These are phyloP conservation scores for Diabrotica undecimpunctata DNA, from an alignment of 1,140 invertebrate genomes.

Conservation along the genomic window DNA sequence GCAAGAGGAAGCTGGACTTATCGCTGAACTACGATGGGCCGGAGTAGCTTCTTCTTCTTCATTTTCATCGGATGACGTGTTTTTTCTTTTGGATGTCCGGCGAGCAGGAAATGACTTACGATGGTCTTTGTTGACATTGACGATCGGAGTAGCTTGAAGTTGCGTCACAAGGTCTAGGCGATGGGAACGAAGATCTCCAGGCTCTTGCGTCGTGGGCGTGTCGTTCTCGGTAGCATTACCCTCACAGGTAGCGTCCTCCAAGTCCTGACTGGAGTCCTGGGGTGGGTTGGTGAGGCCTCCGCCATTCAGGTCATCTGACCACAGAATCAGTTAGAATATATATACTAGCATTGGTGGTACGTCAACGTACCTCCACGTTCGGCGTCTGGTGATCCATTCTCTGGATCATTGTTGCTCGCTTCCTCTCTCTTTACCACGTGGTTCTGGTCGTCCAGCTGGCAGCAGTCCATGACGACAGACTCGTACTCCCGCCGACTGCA, in stretches of 20 bases:
- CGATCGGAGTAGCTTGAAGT: constrained; percentile 33
- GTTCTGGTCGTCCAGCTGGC: constrained; percentile 79
- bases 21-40: constrained; percentile 48
- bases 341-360: constrained; percentile 45
- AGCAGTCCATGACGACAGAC: constrained; percentile 88
- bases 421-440: constrained; percentile 76
- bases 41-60: constrained; percentile 52
- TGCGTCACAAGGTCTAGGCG: constrained; percentile 54
- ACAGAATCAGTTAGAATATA: constrained; percentile 36
- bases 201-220: constrained; percentile 50
- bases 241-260: constrained; percentile 51
- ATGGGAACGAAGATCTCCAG: constrained; percentile 53
- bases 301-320: constrained; percentile 55
- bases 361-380: constrained; percentile 64
- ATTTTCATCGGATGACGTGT: constrained; percentile 57
- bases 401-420: constrained; percentile 71
- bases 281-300: constrained; percentile 55
- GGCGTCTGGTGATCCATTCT: constrained; percentile 81
- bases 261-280: constrained; percentile 51
- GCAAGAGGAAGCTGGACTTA: constrained; percentile 61
- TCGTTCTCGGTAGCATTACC: constrained; percentile 25
- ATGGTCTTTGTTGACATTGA: constrained; percentile 25
- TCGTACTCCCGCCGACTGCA: constrained; percentile 86
- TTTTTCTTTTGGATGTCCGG: constrained; percentile 55
- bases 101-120: constrained; percentile 38